phyloP scores from a whole-genome alignment of 2,797 vertebrate genomes.

The Stomatorhinus walkeri region DNA sequence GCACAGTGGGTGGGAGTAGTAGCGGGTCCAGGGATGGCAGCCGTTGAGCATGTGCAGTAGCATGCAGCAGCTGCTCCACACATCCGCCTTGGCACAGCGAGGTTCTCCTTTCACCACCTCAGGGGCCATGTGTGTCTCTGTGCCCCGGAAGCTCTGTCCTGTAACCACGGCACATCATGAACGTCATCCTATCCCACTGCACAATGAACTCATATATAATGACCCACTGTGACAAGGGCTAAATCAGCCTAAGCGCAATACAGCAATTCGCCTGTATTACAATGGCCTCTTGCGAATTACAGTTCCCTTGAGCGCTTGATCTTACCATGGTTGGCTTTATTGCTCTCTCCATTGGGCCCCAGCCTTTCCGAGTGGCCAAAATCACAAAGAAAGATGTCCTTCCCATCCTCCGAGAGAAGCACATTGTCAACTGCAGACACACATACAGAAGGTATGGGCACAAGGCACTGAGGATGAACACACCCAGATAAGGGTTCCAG shows the following conservation, averaged over 20 bases:
- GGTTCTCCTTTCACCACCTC: conserved; percentile 70
- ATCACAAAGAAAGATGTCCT: conserved; percentile 67
- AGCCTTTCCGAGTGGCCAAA: conserved; percentile 73
- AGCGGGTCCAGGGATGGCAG: conserved; percentile 73
- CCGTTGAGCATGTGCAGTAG: conserved; percentile 77
- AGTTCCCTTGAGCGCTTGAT: background rate
- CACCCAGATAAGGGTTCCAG: background rate
- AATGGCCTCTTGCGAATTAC: background rate
- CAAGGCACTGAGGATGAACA: conserved; percentile 23
- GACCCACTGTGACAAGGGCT: background rate
- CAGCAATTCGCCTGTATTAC: background rate
- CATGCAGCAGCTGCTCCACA: conserved; percentile 82
- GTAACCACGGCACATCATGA: background rate
- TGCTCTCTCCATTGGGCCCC: conserved; percentile 54
- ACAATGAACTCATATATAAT: background rate
- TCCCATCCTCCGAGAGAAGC: conserved; percentile 64
- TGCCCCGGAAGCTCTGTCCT: conserved; percentile 72
- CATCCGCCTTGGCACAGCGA: conserved; percentile 65
- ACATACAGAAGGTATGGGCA: conserved; percentile 5
- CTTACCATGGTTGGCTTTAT: conserved; percentile 48
- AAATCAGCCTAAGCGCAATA: background rate
- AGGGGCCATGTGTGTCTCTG: conserved; percentile 75
- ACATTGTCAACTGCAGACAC: conserved; percentile 69
- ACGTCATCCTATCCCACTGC: background rate
- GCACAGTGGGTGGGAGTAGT: conserved; percentile 67